Conservation (phyloP, 2,113 vertebrate genomes). For the Callipepla squamata region DNA sequence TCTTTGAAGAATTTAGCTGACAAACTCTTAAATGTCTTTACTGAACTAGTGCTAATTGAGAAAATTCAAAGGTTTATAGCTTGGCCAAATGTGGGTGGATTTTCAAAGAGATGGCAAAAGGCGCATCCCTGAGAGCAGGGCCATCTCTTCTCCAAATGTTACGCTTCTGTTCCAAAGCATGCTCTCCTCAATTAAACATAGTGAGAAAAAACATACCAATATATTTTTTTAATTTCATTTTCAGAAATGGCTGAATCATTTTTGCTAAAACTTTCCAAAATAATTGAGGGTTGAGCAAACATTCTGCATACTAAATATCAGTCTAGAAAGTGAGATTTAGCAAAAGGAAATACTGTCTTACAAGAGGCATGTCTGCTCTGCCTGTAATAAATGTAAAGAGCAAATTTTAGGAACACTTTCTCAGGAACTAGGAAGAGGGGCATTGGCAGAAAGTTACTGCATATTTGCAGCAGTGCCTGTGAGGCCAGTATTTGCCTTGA, state of each 20-base stretch:
- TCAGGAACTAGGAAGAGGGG: background rate
- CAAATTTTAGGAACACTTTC: background rate
- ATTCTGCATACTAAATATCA: conserved; percentile 21
- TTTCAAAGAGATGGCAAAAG: conserved; percentile 72
- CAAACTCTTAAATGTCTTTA: conserved; percentile 70
- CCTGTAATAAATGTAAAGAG: background rate
- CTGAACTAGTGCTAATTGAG: conserved; percentile 70
- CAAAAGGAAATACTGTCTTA: background rate
- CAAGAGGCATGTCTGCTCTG: background rate
- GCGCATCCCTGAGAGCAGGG: conserved; percentile 62
- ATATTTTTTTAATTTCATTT: conserved; percentile 52
- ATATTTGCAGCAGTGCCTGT: background rate
- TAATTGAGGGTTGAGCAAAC: conserved; percentile 13
- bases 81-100: conserved; percentile 74
- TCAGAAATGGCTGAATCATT: conserved; percentile 70
- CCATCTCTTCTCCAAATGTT: conserved; percentile 68
- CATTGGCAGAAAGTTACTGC: background rate
- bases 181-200: conserved; percentile 59
- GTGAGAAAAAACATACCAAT: conserved; percentile 55
- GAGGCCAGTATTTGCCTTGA: background rate
- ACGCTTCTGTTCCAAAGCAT: conserved; percentile 59
- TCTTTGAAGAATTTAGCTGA: conserved; percentile 72
- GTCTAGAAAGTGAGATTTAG: background rate
- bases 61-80: conserved; percentile 69
- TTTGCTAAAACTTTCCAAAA: conserved; percentile 63